Evolutionary conservation across 2,113 vertebrate species (phyloP).

Genomic region (Australoheros scitulus): DNA sequence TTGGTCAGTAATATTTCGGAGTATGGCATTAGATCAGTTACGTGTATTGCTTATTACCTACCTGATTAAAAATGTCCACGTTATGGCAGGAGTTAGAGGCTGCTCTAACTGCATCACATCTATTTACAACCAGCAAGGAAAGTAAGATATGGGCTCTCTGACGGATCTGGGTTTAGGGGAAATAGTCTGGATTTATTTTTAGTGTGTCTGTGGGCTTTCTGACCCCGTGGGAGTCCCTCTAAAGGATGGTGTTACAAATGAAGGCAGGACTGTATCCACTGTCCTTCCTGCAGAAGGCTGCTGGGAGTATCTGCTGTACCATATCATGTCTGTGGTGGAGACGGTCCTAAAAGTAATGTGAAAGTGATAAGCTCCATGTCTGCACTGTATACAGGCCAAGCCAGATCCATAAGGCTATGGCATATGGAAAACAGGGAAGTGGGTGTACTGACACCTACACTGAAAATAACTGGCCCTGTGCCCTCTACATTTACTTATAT

Average conservation of each 20-base stretch:
- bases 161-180: slow-evolving; percentile 44
- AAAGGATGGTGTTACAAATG: slow-evolving; percentile 56
- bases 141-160: slow-evolving; percentile 13
- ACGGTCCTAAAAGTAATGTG: slow-evolving; percentile 37
- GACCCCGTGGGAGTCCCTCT: slow-evolving; percentile 27
- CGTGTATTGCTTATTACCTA: slow-evolving; percentile 71
- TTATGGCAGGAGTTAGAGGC: slow-evolving; percentile 61
- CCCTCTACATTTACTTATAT: slow-evolving; percentile 27
- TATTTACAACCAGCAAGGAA: slow-evolving; percentile 56
- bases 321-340: slow-evolving; percentile 36
- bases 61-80: slow-evolving; percentile 64
- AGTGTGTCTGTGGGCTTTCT: slow-evolving; percentile 43
- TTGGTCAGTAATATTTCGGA: slow-evolving; percentile 34
- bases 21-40: slow-evolving; percentile 45
- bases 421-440: slow-evolving; percentile 44
- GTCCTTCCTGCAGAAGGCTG: slow-evolving; percentile 52
- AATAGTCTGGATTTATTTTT: slow-evolving; percentile 42
- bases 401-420: slow-evolving; percentile 42
- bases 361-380: slow-evolving; percentile 49
- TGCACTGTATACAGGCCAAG: slow-evolving; percentile 26
- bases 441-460: slow-evolving; percentile 38
- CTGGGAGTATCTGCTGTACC: slow-evolving; percentile 60
- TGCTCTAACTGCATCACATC: slow-evolving; percentile 58
- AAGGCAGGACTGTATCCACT: slow-evolving; percentile 48
- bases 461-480: slow-evolving; percentile 35